phyloP scores from a whole-genome alignment of 2,888 invertebrate species.

The Oligia strigilis region DNA sequence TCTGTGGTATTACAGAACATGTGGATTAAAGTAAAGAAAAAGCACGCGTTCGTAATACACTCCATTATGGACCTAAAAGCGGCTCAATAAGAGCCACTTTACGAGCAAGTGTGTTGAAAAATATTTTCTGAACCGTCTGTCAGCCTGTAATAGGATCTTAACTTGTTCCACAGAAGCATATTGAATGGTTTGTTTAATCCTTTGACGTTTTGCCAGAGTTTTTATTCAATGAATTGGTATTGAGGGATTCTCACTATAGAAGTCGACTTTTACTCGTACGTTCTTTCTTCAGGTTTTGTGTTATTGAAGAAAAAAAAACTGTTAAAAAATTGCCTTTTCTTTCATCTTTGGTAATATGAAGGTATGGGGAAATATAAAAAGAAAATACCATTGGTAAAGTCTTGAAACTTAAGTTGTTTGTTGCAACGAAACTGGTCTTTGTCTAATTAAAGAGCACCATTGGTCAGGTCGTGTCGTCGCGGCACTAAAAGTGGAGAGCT shows the following conservation, averaged over 20 bases:
- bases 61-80: no score
- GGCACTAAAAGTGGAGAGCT: slow-evolving; percentile 27
- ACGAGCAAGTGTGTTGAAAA: no score
- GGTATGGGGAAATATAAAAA: background rate
- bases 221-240: slow-evolving; percentile 19
- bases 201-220: slow-evolving; percentile 24
- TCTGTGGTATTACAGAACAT: no score
- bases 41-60: no score
- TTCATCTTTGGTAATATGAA: background rate
- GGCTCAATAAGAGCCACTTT: no score
- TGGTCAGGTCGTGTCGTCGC: slow-evolving; percentile 10
- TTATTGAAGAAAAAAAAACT: background rate
- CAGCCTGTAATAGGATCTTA: slow-evolving; percentile 30
- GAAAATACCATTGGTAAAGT: background rate
- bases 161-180: slow-evolving; percentile 26
- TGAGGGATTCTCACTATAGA: slow-evolving; percentile 1
- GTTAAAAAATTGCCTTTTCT: background rate
- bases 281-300: slow-evolving; percentile 17
- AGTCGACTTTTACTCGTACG: background rate
- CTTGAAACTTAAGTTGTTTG: slow-evolving; percentile 10
- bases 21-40: no score
- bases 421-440: slow-evolving; percentile 21
- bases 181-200: slow-evolving; percentile 13
- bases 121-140: slow-evolving; percentile 36
- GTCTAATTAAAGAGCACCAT: slow-evolving; percentile 48